phyloP scores from a whole-genome alignment of 2,797 vertebrate species.

The Phalanger gymnotis region DNA sequence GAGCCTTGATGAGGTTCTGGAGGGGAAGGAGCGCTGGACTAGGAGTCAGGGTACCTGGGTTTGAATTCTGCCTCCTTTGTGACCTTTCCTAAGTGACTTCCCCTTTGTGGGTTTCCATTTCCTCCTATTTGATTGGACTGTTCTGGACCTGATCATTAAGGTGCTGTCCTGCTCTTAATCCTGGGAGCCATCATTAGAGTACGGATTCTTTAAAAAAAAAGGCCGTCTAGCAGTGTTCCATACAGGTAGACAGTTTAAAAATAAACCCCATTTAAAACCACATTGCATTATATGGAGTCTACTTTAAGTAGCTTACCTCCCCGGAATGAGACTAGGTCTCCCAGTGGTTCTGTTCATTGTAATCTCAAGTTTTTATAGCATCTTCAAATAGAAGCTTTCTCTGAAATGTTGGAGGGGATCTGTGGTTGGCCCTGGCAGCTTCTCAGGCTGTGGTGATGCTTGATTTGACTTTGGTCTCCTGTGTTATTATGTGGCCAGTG shows the following conservation, averaged over 20 bases:
- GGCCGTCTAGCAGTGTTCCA: neutral
- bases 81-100: neutral
- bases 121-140: neutral
- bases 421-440: conserved; percentile 23
- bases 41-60: neutral
- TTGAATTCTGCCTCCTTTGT: neutral
- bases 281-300: neutral
- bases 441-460: conserved; percentile 23
- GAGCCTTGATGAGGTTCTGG: conserved; percentile 7
- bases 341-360: conserved; percentile 38
- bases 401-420: neutral
- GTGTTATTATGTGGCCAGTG: neutral
- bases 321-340: neutral
- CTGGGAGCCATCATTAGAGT: neutral
- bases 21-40: neutral
- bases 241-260: conserved; percentile 31
- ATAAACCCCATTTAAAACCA: conserved; percentile 9
- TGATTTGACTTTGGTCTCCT: conserved; percentile 29
- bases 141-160: neutral
- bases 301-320: neutral
- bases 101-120: neutral
- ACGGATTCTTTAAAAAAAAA: neutral
- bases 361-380: neutral
- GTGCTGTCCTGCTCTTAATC: neutral
- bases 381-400: neutral